A percentile compares a stretch with the other conserved stretches of the same genome.
These are phyloP conservation scores for Pachyseris speciosa DNA, from an alignment of 64 coral and sea anemone species.

Conservation along the genomic window DNA sequence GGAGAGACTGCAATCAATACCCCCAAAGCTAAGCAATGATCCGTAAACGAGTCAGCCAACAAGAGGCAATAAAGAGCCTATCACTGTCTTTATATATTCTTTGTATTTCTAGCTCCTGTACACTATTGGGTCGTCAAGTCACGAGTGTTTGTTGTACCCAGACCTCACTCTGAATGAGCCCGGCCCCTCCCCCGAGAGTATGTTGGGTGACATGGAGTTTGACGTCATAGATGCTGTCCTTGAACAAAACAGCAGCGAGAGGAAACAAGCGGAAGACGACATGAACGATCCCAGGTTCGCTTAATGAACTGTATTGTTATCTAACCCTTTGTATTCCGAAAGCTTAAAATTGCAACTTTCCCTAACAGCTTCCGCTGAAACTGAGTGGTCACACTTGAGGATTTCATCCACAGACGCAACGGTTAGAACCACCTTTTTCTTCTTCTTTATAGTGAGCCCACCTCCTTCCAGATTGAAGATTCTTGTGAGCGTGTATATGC, in stretches of 20 bases:
- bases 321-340: too few relatives aligned
- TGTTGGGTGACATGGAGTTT: slow-evolving; percentile 71
- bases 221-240: slow-evolving; percentile 89
- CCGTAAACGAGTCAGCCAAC: too few relatives aligned
- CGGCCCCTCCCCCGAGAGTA: slow-evolving; percentile 66
- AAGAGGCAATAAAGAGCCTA: neutral
- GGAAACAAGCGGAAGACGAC: slow-evolving; percentile 31
- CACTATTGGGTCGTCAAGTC: slow-evolving; percentile 84
- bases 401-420: too few relatives aligned
- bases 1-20: too few relatives aligned
- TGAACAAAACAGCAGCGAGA: slow-evolving; percentile 68
- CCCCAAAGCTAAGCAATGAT: too few relatives aligned
- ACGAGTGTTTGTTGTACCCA: slow-evolving; percentile 92
- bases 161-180: slow-evolving; percentile 95
- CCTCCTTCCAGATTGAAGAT: too few relatives aligned
- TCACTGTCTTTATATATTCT: neutral
- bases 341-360: too few relatives aligned
- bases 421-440: neutral
- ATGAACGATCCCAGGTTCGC: slow-evolving; percentile 22
- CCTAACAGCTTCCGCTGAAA: too few relatives aligned
- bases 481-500: too few relatives aligned
- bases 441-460: too few relatives aligned
- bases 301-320: too few relatives aligned
- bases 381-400: neutral
- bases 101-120: slow-evolving; percentile 58